These are phyloP conservation scores for Hypomecis punctinalis DNA, from an alignment of 2,888 invertebrate genomes.

Conservation along the genomic window DNA sequence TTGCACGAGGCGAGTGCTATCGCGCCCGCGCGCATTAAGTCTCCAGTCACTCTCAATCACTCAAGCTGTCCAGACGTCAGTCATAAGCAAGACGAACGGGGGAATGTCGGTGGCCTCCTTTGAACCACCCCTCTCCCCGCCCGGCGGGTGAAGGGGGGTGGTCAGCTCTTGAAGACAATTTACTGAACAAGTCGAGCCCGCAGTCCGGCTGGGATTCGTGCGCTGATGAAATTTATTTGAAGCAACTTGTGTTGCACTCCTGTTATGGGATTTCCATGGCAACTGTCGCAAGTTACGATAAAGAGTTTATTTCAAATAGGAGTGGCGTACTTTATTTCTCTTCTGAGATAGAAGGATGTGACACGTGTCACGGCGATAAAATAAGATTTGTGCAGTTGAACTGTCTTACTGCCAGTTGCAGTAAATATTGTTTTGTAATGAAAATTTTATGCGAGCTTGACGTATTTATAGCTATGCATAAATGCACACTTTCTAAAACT, in stretches of 20 bases:
- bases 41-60: slow-evolving; percentile 84
- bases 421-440: slow-evolving; percentile 9
- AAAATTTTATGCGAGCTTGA: not conserved
- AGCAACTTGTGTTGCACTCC: slow-evolving; percentile 69
- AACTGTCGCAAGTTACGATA: slow-evolving; percentile 38
- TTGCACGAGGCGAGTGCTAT: slow-evolving; percentile 50
- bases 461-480: not conserved
- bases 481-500: no score
- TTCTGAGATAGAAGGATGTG: slow-evolving; percentile 16
- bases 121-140: slow-evolving; percentile 57
- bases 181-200: slow-evolving; percentile 76
- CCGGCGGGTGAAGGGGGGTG: slow-evolving; percentile 68
- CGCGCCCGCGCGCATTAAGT: slow-evolving; percentile 81
- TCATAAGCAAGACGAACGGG: slow-evolving; percentile 85
- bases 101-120: slow-evolving; percentile 75
- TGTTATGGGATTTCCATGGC: slow-evolving; percentile 67
- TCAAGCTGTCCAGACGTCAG: slow-evolving; percentile 83
- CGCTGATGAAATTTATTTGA: slow-evolving; percentile 80
- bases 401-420: slow-evolving; percentile 5
- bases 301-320: slow-evolving; percentile 34
- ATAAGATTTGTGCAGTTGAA: slow-evolving; percentile 5
- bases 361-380: slow-evolving; percentile 15
- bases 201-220: slow-evolving; percentile 72
- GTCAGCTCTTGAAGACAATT: slow-evolving; percentile 85
- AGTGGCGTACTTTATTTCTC: slow-evolving; percentile 28